Evolutionary conservation across 2,113 vertebrate genomes (phyloP).

Genomic region (Coptodon rendalli): DNA sequence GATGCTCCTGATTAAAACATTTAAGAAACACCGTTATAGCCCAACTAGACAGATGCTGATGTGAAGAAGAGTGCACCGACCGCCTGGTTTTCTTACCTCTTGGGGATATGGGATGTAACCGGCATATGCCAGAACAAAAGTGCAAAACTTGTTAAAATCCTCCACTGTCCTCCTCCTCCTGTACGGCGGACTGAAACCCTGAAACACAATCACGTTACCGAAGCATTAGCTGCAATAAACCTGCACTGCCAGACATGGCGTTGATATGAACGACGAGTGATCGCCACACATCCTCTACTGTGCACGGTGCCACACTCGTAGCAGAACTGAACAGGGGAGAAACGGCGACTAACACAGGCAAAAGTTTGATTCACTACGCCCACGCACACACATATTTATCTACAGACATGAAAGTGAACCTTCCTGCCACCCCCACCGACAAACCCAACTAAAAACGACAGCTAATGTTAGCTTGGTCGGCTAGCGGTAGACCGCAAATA

Average conservation of each 20-base stretch:
- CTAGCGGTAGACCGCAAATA: constrained; percentile 13
- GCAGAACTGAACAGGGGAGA: background rate
- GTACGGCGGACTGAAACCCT: constrained; percentile 83
- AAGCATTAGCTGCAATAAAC: background rate
- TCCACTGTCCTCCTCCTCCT: constrained; percentile 88
- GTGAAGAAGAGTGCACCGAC: background rate
- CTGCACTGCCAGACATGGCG: constrained; percentile 9
- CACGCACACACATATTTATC: background rate
- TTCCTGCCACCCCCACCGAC: constrained; percentile 1
- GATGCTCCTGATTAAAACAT: background rate
- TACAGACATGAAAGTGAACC: background rate
- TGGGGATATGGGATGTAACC: constrained; percentile 96
- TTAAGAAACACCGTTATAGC: no score
- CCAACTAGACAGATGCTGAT: background rate
- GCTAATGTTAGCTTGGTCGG: constrained; percentile 18
- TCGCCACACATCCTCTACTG: background rate
- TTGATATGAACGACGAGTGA: background rate
- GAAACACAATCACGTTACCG: background rate
- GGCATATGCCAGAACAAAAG: constrained; percentile 94
- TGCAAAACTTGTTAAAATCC: constrained; percentile 99
- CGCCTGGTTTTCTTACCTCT: constrained; percentile 75
- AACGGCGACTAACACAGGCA: background rate
- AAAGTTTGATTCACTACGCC: background rate
- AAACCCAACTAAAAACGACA: background rate
- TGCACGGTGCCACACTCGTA: background rate